Evolutionary conservation across 2,797 vertebrate species (phyloP).

Genomic region (Lerista edwardsae): DNA sequence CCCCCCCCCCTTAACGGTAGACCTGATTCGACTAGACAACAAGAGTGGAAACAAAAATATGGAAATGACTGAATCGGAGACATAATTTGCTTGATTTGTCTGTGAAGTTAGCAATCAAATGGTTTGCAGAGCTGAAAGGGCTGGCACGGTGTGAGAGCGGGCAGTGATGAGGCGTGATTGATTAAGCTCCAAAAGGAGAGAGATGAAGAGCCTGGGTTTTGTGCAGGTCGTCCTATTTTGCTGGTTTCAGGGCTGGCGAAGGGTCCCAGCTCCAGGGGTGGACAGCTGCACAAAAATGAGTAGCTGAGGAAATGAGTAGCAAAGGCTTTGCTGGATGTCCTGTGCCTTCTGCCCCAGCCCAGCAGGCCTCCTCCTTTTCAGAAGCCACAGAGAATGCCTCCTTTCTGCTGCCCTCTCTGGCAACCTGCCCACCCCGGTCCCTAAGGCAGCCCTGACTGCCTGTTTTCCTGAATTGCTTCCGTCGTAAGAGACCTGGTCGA

Average conservation of each 20-base stretch:
- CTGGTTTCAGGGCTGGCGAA: background rate
- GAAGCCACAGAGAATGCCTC: conserved; percentile 3
- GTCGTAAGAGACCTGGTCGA: background rate
- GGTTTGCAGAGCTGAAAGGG: conserved; percentile 27
- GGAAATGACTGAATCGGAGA: conserved; percentile 20
- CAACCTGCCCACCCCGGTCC: background rate
- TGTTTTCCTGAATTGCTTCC: background rate
- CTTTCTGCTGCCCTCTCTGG: conserved; percentile 27
- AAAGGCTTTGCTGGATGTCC: background rate
- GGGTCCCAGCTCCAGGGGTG: background rate
- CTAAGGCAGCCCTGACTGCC: background rate
- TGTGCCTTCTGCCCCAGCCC: background rate
- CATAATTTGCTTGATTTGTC: conserved; percentile 43
- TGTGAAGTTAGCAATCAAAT: conserved; percentile 40
- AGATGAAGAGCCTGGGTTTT: background rate
- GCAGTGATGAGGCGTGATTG: background rate
- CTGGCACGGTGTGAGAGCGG: conserved; percentile 10
- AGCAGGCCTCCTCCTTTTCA: background rate
- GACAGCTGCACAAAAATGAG: background rate
- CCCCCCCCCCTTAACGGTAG: background rate
- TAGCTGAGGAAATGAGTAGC: too few species aligned
- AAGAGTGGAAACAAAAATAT: conserved; percentile 5
- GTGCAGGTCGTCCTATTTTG: background rate
- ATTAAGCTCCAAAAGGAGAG: background rate
- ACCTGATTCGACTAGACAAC: conserved; percentile 14